Evolutionary conservation across 2,797 vertebrate genomes (phyloP).

Genomic region (Pangasius larnaudii): DNA sequence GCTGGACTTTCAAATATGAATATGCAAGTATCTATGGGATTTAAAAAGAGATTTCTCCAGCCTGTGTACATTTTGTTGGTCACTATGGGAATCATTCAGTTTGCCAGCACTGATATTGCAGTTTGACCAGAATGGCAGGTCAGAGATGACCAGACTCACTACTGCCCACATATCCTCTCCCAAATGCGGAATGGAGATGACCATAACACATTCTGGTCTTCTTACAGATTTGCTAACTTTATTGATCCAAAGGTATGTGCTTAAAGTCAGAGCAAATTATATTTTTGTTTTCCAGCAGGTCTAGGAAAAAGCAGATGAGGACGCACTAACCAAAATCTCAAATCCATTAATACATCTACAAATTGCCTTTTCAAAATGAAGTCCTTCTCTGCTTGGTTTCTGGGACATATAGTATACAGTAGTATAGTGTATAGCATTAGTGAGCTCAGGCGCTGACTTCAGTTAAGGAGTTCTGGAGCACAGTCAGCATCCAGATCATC

Average conservation of each 20-base stretch:
- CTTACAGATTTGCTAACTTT: background rate
- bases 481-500: background rate
- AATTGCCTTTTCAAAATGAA: background rate
- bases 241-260: background rate
- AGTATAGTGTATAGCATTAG: background rate
- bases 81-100: slow-evolving; percentile 29
- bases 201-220: background rate
- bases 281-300: background rate
- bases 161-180: slow-evolving; percentile 13
- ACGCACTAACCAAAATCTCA: background rate
- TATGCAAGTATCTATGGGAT: background rate
- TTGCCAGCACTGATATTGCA: slow-evolving; percentile 18
- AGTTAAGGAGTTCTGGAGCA: background rate
- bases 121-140: slow-evolving; percentile 15
- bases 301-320: background rate
- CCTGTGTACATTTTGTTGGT: slow-evolving; percentile 30
- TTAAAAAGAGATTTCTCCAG: slow-evolving; percentile 4
- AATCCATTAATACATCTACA: background rate
- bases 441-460: background rate
- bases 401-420: background rate
- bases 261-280: background rate
- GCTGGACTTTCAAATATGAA: background rate
- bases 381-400: background rate
- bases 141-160: slow-evolving; percentile 24
- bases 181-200: background rate